Percentiles rank a stretch among this genome's conserved stretches.
Evolutionary conservation across 2,888 invertebrate species (phyloP).

Genomic region (Ceraclea dissimilis): DNA sequence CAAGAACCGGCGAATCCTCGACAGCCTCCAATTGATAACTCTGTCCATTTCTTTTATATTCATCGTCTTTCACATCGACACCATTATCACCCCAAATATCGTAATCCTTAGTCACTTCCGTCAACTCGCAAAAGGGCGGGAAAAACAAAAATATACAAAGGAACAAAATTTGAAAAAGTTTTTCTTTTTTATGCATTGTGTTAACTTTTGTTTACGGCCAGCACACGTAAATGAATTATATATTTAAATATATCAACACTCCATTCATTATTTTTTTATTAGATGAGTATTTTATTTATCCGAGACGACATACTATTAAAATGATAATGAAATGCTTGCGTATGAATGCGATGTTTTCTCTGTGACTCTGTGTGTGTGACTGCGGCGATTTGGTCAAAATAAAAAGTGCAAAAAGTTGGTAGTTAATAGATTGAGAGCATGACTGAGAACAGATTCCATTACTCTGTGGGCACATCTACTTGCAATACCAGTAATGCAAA

Average conservation of each 20-base stretch:
- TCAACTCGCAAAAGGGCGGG: constrained; percentile 13
- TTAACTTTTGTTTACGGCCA: neutral
- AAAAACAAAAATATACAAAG: constrained; percentile 13
- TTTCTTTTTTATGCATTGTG: constrained; percentile 9
- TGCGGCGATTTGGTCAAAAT: neutral
- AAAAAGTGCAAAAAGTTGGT: neutral
- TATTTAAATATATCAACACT: too few species aligned
- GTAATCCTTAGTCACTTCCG: constrained; percentile 9
- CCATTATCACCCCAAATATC: constrained; percentile 22
- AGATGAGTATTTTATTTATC: too few species aligned
- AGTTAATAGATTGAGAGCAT: neutral
- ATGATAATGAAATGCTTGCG: neutral
- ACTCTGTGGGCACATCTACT: neutral
- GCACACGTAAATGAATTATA: neutral
- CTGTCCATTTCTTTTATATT: neutral
- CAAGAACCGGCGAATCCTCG: neutral
- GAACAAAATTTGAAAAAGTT: constrained; percentile 1
- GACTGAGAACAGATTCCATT: neutral
- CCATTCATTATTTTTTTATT: too few species aligned
- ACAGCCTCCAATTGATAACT: neutral
- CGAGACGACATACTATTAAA: too few species aligned
- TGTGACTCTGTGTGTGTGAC: neutral
- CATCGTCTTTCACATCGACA: neutral
- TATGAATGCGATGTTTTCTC: neutral
- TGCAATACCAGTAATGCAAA: too few species aligned